Conservation (phyloP, 1,140 invertebrate species). For the Stegodyphus mimosarum region DNA sequence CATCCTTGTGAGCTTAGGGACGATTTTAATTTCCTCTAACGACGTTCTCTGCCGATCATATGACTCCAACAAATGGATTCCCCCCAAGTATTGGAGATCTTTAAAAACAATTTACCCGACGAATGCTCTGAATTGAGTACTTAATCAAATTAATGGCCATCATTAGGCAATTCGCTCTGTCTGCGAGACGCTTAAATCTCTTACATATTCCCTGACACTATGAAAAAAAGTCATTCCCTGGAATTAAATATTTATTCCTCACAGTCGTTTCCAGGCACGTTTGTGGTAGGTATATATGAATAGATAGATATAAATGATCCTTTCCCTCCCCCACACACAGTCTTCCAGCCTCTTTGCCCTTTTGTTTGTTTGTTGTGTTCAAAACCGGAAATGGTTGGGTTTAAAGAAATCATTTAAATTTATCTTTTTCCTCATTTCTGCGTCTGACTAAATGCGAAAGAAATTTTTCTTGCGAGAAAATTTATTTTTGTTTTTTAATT, state of each 20-base stretch:
- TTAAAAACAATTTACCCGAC: slow-evolving; percentile 47
- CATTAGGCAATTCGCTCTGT: neutral
- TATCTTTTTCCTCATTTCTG: too few species aligned
- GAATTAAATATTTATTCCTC: slow-evolving; percentile 40
- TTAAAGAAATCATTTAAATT: too few species aligned
- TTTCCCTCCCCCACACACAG: neutral
- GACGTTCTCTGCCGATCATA: slow-evolving; percentile 19
- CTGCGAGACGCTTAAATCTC: neutral
- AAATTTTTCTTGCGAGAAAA: too few species aligned
- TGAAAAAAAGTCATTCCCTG: neutral
- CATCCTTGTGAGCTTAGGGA: neutral
- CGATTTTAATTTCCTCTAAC: slow-evolving; percentile 45
- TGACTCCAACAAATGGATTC: slow-evolving; percentile 45
- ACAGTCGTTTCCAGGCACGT: neutral
- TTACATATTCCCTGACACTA: slow-evolving; percentile 1
- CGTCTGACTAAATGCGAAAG: too few species aligned
- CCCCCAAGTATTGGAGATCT: slow-evolving; percentile 39
- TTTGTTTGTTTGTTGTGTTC: too few species aligned
- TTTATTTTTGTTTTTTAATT: too few species aligned
- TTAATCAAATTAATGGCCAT: slow-evolving; percentile 48
- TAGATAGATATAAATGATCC: neutral
- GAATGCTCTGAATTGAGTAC: slow-evolving; percentile 30
- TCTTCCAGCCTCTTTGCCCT: too few species aligned
- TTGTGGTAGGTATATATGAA: neutral
- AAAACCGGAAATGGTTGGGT: too few species aligned